Evolutionary conservation across 2,113 vertebrate genomes (phyloP).

Genomic region (Megalops atlanticus): DNA sequence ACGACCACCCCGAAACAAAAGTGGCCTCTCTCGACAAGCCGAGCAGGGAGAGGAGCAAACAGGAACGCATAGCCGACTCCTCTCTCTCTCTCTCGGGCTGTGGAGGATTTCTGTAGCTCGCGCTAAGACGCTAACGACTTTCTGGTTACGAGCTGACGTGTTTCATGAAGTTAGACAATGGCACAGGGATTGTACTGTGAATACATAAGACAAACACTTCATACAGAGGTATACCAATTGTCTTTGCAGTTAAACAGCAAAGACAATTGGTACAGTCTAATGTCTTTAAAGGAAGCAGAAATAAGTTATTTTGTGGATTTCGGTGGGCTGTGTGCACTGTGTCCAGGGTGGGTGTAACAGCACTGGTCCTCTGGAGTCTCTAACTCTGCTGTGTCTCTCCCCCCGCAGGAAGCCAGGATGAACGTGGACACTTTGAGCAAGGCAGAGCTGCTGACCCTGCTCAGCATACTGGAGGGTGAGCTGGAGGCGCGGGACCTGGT

Average conservation of each 20-base stretch:
- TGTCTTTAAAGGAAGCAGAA: no score
- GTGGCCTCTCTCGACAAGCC: slow-evolving; percentile 28
- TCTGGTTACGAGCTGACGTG: background rate
- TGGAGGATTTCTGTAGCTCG: background rate
- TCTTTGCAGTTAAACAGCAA: no score
- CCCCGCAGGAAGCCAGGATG: slow-evolving; percentile 80
- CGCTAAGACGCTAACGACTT: slow-evolving; percentile 8
- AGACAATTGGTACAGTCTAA: no score
- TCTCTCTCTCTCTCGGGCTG: background rate
- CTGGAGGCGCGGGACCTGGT: slow-evolving; percentile 93
- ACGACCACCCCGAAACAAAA: slow-evolving; percentile 29
- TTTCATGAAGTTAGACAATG: background rate
- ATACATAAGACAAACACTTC: no score
- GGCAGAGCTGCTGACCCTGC: slow-evolving; percentile 88
- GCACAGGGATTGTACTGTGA: background rate
- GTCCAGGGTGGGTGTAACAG: no score
- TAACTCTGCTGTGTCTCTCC: background rate
- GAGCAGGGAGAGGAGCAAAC: background rate
- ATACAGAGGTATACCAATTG: no score
- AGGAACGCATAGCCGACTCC: slow-evolving; percentile 1
- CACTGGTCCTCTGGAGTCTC: no score
- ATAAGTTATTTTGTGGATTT: no score
- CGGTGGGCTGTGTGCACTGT: no score
- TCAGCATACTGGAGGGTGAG: slow-evolving; percentile 95
- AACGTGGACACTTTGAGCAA: slow-evolving; percentile 96